Base-by-base conservation (phyloP, 2,113 vertebrate genomes). In the Seriola aureovittata region DNA sequence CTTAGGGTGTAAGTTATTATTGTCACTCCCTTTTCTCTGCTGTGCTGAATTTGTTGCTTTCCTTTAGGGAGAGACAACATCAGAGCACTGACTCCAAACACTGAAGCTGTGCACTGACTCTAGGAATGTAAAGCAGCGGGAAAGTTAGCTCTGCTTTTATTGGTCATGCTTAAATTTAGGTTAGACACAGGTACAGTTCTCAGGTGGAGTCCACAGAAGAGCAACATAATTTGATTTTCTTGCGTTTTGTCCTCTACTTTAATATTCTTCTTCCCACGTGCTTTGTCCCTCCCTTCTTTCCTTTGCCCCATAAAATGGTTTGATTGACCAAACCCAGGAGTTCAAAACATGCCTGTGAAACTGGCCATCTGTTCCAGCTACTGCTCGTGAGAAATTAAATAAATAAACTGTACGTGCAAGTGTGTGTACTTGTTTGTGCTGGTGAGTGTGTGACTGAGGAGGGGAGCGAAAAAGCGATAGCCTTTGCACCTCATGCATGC, bases 341-440 rank as follows among this genome's bases (percentile, higher is more conserved):
- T 89, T 91, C 82, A 88, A 90, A 91, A 91, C 86, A 92, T 40
- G 70, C 65, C 69, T 57, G 74, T 79, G 86, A 93, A 92, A 90
- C 88, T 65, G 38, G 69, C 89, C 91, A 93, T 90, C 90, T 94
- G 91, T 84, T 85, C 69, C 71, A 88, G 67, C 54, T 42, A 63
- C 59, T 66, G 81, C 71, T 23, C 80, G 71, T 71, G 54, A 64
- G 77, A 63, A 76, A 78, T 82, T 66, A 72, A 71, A 76, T 72
- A 73, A 75, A 67, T 67, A 75, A 59, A 82, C 59, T 64, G 13
- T 34, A 34, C 11, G 64, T 54, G 12, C 32, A 64, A 58, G 17
- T 29, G 16, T 55, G 64, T 54, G 23, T 42, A 29, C 5, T 6
- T 70, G 67, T 21, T 7, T 75, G 54, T 80, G 69, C 9, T 65